Evolutionary conservation across 2,888 invertebrate genomes (phyloP), one percentile per base, ranked within the genome.

Genomic region (Laothoe populi): DNA sequence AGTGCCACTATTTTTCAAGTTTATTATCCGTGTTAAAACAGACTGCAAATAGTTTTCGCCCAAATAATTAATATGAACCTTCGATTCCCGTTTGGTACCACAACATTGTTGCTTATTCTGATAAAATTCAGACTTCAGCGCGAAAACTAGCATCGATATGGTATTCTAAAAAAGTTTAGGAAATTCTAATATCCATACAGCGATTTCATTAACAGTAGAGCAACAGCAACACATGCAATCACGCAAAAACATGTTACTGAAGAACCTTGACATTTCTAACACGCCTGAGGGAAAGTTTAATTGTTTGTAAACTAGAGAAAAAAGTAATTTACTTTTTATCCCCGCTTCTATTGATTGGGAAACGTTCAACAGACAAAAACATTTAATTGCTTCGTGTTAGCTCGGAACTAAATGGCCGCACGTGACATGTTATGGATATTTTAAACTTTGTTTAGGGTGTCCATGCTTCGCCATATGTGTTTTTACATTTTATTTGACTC

Each of bases 211-310:
- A n/a, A n/a, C 60, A 11, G 24, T 48, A 16, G 2, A 8, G 4
- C 44, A 42, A 13, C 13, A 45, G 31, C 31, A 35, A 38, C 60
- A 24, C 24, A 42, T 24, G 38, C 48, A 40, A 60, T 60, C 60
- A 46, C 60, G 63, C 57, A 24, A 60, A 48, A 57, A 45, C 49
- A 35, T 57, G 16, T 31, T 38, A 23, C 21, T 10, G 44, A 31
- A 57, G 44, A 48, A 63, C 63, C 63, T 63, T 63, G 63, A 63
- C 60, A 60, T 63, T 63, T 44, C 53, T 45, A 19, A 38, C 53
- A 57, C 40, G 63, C 42, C 23, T 45, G 44, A 49, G 60, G 46
- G 63, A 63, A 63, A 63, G 63, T 57, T 40, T 60, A 63, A 63
- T 46, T 60, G 45, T 48, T 60, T 46, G 24, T 49, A 49, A 40